A percentile compares a stretch with the other conserved stretches of the same genome.
phyloP scores from a whole-genome alignment of 2,888 invertebrate species.

The Molanna angustata region DNA sequence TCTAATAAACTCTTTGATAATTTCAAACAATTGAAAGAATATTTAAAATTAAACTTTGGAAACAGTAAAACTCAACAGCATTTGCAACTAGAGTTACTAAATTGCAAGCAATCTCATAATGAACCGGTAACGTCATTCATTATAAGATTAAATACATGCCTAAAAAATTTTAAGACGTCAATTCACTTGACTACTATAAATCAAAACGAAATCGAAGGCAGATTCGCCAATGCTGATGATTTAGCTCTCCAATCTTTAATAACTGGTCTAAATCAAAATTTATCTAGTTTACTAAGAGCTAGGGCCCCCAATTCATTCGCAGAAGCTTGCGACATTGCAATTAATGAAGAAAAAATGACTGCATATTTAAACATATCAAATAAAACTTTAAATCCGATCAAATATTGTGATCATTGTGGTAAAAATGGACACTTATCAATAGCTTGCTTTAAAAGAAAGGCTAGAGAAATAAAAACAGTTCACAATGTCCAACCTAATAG shows the following conservation, averaged over 20 bases:
- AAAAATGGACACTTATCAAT: background rate
- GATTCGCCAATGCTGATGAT: background rate
- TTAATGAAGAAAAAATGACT: background rate
- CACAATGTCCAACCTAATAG: too few relatives aligned
- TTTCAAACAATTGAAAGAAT: too few relatives aligned
- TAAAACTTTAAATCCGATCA: background rate
- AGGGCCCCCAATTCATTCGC: background rate
- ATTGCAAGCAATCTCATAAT: background rate
- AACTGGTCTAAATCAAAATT: background rate
- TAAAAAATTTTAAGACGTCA: background rate
- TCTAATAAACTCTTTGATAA: too few relatives aligned
- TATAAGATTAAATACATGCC: background rate
- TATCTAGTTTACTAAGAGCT: background rate
- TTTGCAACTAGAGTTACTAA: background rate
- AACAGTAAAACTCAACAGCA: background rate
- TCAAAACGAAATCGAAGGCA: too few relatives aligned
- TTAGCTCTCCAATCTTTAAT: too few relatives aligned
- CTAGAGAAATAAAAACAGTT: too few relatives aligned
- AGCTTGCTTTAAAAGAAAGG: too few relatives aligned
- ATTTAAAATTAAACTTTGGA: background rate
- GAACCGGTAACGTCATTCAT: background rate
- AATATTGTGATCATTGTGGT: background rate
- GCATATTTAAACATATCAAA: background rate
- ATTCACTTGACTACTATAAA: too few relatives aligned
- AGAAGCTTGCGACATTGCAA: background rate